Percentiles rank a stretch among this genome's conserved stretches.
phyloP scores from a whole-genome alignment of 2,888 invertebrate species.

The Chrysotoxum bicinctum region DNA sequence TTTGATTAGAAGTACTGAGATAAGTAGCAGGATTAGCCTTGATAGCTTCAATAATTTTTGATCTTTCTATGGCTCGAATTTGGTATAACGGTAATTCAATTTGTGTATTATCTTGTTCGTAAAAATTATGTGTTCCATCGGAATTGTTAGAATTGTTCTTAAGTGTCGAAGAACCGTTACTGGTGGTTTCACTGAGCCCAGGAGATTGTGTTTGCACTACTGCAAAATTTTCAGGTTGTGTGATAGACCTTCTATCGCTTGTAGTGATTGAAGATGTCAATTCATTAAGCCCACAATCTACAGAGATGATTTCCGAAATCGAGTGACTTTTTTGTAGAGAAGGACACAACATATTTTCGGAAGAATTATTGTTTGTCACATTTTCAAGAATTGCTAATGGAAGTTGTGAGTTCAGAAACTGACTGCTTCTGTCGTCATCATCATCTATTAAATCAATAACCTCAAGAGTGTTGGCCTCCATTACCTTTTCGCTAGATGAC shows the following conservation, averaged over 20 bases:
- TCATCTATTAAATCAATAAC: not conserved
- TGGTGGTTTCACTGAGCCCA: not conserved
- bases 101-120: not conserved
- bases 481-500: not conserved
- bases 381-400: not conserved
- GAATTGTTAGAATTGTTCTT: not conserved
- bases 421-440: not conserved
- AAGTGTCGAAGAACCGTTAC: not conserved
- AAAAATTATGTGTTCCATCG: not conserved
- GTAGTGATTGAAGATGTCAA: not conserved
- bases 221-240: not conserved
- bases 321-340: too few relatives aligned
- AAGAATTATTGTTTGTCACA: not conserved
- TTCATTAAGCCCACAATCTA: not conserved
- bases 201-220: not conserved
- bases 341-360: not conserved
- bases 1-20: not conserved
- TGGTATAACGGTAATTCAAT: not conserved
- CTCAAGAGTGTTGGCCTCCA: not conserved
- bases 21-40: not conserved
- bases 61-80: not conserved
- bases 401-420: not conserved
- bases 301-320: not conserved
- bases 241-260: not conserved
- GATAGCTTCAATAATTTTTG: constrained; percentile 9